Evolutionary conservation across 92 coral and sea anemone genomes (phyloP).

Genomic region (Zoanthus sociatus): DNA sequence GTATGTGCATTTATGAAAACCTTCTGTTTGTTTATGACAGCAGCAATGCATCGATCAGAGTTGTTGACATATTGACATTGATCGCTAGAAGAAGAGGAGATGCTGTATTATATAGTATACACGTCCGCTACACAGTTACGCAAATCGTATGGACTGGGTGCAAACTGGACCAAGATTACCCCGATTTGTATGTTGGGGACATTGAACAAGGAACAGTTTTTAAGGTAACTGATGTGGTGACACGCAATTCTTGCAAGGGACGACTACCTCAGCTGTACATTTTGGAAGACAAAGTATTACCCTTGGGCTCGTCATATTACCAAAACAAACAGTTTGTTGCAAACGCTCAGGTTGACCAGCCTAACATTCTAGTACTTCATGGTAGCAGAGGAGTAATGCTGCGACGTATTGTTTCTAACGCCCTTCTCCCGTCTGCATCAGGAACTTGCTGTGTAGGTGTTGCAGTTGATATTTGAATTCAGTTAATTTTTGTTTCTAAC

Average conservation of each 20-base stretch:
- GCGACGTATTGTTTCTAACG: constrained; percentile 37
- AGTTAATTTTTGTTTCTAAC: no score
- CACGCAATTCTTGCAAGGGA: constrained; percentile 63
- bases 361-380: constrained; percentile 50
- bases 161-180: constrained; percentile 59
- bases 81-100: constrained; percentile 50
- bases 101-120: not conserved
- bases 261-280: constrained; percentile 46
- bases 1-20: constrained; percentile 60
- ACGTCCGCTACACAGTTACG: constrained; percentile 45
- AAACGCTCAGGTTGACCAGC: constrained; percentile 52
- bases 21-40: constrained; percentile 56
- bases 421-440: constrained; percentile 56
- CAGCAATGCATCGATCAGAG: constrained; percentile 59
- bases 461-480: not conserved
- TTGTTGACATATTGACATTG: constrained; percentile 62
- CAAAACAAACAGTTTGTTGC: constrained; percentile 58
- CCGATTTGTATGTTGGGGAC: constrained; percentile 64
- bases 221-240: constrained; percentile 49
- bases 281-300: constrained; percentile 32
- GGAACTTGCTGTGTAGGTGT: constrained; percentile 52
- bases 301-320: constrained; percentile 35
- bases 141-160: constrained; percentile 54
- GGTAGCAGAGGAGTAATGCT: constrained; percentile 42
- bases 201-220: constrained; percentile 51